These are phyloP conservation scores for Chamaedrilus cognettii DNA, from an alignment of 2,888 invertebrate genomes.

Conservation along the genomic window DNA sequence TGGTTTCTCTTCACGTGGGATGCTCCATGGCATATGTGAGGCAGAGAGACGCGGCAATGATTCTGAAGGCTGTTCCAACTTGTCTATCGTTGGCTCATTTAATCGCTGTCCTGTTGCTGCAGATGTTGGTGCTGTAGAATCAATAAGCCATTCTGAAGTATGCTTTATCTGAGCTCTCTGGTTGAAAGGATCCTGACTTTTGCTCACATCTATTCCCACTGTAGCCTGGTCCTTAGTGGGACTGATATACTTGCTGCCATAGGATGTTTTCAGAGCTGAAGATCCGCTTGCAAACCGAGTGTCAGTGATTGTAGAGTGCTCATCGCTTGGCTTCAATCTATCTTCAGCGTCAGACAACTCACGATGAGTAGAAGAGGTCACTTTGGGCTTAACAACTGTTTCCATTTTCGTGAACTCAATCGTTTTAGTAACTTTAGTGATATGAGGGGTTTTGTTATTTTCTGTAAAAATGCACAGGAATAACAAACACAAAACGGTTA, in stretches of 20 bases:
- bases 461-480: too few relatives aligned
- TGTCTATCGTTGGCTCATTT: too few relatives aligned
- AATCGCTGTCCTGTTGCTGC: too few relatives aligned
- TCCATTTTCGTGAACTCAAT: conserved; percentile 23
- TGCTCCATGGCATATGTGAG: neutral
- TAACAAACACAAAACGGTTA: too few relatives aligned
- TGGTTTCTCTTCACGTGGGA: neutral
- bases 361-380: conserved; percentile 6
- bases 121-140: neutral
- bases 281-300: too few relatives aligned
- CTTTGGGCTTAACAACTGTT: conserved; percentile 11
- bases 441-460: conserved; percentile 15
- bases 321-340: neutral
- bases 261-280: too few relatives aligned
- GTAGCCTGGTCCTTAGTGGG: neutral
- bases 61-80: too few relatives aligned
- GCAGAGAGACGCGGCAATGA: too few relatives aligned
- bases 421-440: conserved; percentile 22
- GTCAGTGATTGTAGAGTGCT: neutral
- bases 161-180: neutral
- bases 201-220: too few relatives aligned
- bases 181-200: neutral
- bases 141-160: neutral
- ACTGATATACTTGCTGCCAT: neutral
- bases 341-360: conserved; percentile 7